A percentile compares a stretch with the other conserved stretches of the same genome.
These are phyloP conservation scores for Lissocephala sabroskyi DNA, from an alignment of 2,888 invertebrate genomes.

Conservation along the genomic window DNA sequence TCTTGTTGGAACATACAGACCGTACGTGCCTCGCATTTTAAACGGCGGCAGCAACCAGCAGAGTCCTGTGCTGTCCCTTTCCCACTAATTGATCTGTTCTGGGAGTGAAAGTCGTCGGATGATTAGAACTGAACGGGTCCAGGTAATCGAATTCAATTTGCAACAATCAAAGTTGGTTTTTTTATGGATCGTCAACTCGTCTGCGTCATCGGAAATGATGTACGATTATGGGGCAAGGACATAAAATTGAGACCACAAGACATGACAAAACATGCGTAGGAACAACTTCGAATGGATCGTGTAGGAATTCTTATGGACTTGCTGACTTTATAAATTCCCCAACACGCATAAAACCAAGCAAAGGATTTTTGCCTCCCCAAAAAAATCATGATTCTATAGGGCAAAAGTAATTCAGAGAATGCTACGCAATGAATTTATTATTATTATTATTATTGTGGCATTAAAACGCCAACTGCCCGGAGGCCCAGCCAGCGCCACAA, in stretches of 20 bases:
- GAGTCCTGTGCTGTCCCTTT: too few relatives aligned
- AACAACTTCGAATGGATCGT: constrained; percentile 26
- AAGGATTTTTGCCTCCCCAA: not conserved
- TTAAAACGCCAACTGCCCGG: constrained; percentile 4
- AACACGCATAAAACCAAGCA: not conserved
- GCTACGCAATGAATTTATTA: constrained; percentile 4
- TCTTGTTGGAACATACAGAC: constrained; percentile 65
- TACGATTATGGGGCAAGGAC: not conserved
- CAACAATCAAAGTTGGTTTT: too few relatives aligned
- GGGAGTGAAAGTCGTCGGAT: too few relatives aligned
- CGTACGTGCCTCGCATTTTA: constrained; percentile 71
- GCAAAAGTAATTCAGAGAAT: not conserved
- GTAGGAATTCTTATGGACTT: constrained; percentile 33
- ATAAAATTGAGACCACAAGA: not conserved
- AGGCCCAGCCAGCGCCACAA: constrained; percentile 3
- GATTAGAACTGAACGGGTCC: too few relatives aligned
- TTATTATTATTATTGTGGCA: constrained; percentile 3
- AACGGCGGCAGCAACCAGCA: constrained; percentile 11
- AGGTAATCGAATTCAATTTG: too few relatives aligned
- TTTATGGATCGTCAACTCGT: too few relatives aligned
- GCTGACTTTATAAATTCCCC: not conserved
- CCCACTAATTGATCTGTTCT: constrained; percentile 70
- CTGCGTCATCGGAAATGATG: too few relatives aligned
- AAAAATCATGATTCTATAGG: not conserved
- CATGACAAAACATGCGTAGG: constrained; percentile 16